These are phyloP conservation scores for Neuroterus valhalla DNA, from an alignment of 1,140 invertebrate species.

Conservation along the genomic window DNA sequence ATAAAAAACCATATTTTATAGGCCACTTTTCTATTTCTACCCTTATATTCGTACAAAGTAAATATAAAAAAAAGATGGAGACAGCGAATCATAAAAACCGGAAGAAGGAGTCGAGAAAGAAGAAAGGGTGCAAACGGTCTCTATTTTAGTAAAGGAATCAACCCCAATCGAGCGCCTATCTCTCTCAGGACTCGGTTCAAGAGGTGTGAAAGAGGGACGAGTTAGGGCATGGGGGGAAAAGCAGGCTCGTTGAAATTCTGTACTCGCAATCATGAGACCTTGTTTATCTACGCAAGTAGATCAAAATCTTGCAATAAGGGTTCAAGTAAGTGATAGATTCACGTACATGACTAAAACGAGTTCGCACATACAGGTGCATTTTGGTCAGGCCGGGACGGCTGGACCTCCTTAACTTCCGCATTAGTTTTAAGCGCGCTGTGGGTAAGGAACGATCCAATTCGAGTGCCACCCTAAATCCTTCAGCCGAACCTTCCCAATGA, in stretches of 20 bases:
- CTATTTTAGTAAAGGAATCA: conserved; percentile 1
- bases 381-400: background rate
- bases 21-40: no score
- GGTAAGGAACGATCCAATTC: background rate
- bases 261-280: conserved; percentile 2
- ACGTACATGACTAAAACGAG: background rate
- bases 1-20: no score
- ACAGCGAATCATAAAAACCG: background rate
- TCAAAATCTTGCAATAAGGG: background rate
- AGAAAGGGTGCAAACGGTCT: background rate
- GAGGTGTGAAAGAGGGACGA: conserved; percentile 18
- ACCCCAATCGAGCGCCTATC: background rate
- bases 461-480: background rate
- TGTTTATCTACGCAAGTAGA: background rate
- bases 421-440: background rate
- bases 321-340: background rate
- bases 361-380: background rate
- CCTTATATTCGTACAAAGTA: background rate
- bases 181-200: background rate
- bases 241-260: conserved; percentile 25
- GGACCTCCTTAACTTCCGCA: background rate
- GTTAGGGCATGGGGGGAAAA: conserved; percentile 1
- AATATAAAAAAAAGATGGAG: background rate
- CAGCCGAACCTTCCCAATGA: conserved; percentile 5
- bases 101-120: background rate